Conservation (phyloP, 2,797 vertebrate genomes). For the Eupleurogrammus muticus region DNA sequence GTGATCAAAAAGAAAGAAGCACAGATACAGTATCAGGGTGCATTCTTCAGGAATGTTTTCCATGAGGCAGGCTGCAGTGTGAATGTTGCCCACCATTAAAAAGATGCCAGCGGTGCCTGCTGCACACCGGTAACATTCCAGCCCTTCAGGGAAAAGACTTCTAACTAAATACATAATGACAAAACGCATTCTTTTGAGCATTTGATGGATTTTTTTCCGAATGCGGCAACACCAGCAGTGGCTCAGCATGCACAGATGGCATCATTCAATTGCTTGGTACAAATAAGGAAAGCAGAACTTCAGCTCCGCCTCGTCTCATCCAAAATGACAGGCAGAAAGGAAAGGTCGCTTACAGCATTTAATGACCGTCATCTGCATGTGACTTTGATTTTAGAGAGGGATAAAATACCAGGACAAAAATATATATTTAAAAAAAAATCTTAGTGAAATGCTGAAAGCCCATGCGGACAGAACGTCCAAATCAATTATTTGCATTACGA, state of each 20-base stretch:
- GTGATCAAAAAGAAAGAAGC: not conserved
- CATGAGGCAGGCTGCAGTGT: not conserved
- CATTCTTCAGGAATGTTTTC: not conserved
- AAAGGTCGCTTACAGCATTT: slow-evolving; percentile 1
- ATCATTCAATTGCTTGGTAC: not conserved
- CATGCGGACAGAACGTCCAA: not conserved
- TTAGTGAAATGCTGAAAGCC: slow-evolving; percentile 5
- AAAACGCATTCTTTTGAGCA: not conserved
- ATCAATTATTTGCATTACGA: not conserved
- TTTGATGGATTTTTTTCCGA: not conserved
- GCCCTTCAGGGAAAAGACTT: not conserved
- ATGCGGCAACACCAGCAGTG: not conserved
- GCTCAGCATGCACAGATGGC: not conserved
- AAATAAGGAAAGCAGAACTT: not conserved
- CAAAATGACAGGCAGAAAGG: slow-evolving; percentile 7
- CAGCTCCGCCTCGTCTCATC: not conserved
- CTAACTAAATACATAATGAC: not conserved
- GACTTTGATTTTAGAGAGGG: slow-evolving; percentile 15
- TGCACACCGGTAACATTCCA: not conserved
- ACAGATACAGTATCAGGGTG: not conserved
- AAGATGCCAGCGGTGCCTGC: not conserved
- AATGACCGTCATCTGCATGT: slow-evolving; percentile 21
- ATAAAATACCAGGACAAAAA: slow-evolving; percentile 2
- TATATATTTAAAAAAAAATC: not conserved
- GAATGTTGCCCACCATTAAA: not conserved